Evolutionary conservation across 92 coral and sea anemone genomes (phyloP).

Genomic region (Phenganax stokvisi): DNA sequence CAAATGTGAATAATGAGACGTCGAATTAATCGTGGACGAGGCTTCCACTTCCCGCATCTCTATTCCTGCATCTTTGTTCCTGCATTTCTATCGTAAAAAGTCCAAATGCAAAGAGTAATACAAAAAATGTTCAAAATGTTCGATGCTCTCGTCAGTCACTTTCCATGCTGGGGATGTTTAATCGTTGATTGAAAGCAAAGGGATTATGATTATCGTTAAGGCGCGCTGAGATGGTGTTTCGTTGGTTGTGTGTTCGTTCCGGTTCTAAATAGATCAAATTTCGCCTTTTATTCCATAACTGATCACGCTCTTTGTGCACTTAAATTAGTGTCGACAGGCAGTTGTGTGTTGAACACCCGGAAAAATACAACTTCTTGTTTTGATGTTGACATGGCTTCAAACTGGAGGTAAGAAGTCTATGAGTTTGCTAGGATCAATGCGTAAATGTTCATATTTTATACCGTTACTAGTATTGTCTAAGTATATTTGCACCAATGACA

Average conservation of each 20-base stretch:
- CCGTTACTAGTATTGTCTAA: background rate
- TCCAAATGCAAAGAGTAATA: background rate
- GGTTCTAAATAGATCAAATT: constrained; percentile 25
- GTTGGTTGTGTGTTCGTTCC: constrained; percentile 9
- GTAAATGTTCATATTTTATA: background rate
- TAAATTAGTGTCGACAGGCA: constrained; percentile 16
- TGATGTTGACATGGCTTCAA: constrained; percentile 7
- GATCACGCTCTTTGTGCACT: constrained; percentile 7
- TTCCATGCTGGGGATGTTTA: constrained; percentile 29
- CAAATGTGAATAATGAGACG: too few species aligned
- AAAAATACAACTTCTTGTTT: background rate
- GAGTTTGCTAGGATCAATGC: background rate
- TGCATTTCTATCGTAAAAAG: too few species aligned
- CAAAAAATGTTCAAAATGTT: background rate
- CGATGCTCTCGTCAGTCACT: background rate
- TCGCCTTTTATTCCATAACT: constrained; percentile 5
- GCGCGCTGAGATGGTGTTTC: background rate
- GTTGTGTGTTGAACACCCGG: constrained; percentile 1
- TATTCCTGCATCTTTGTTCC: too few species aligned
- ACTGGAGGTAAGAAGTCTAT: background rate
- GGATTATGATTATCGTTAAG: background rate
- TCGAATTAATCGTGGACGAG: too few species aligned
- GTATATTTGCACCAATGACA: background rate
- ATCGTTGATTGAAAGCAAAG: constrained; percentile 1
- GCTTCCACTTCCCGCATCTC: too few species aligned